Conservation (phyloP, 2,888 invertebrate species). For the Gasteruption jaculator region DNA sequence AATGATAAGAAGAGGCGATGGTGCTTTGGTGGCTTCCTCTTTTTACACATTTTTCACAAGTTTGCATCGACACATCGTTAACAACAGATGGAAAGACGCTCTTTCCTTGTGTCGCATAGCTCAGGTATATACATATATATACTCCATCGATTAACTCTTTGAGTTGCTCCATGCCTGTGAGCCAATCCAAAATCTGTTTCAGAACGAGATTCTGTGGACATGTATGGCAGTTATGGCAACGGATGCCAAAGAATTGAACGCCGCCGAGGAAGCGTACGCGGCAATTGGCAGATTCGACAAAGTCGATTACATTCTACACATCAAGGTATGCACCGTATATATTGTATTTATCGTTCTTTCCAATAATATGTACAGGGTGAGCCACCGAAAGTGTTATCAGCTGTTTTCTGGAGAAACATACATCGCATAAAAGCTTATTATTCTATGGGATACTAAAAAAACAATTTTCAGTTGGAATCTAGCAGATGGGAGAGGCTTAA, state of each 20-base stretch:
- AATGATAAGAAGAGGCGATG: constrained; percentile 82
- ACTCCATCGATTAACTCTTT: background rate
- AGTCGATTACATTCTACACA: constrained; percentile 78
- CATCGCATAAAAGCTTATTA: constrained; percentile 4
- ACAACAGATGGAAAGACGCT: constrained; percentile 80
- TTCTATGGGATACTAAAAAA: background rate
- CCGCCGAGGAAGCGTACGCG: constrained; percentile 94
- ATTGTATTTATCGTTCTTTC: too few relatives aligned
- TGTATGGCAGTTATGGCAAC: constrained; percentile 90
- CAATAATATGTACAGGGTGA: too few relatives aligned
- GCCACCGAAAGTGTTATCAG: too few relatives aligned
- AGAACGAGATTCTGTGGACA: constrained; percentile 80
- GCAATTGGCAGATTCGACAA: constrained; percentile 83
- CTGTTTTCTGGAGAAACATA: constrained; percentile 9
- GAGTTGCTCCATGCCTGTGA: too few relatives aligned
- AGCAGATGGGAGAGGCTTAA: too few relatives aligned
- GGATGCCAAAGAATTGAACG: constrained; percentile 76
- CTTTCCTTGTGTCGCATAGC: constrained; percentile 71
- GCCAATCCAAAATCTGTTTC: too few relatives aligned
- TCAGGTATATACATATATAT: constrained; percentile 51
- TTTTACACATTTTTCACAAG: constrained; percentile 46
- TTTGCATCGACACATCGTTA: constrained; percentile 66
- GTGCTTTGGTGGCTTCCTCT: constrained; percentile 64
- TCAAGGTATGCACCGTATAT: constrained; percentile 68
- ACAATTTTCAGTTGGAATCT: too few relatives aligned